Percentiles rank a stretch among this genome's conserved stretches.
These are phyloP conservation scores for Diplodus sargus DNA, from an alignment of 2,797 vertebrate genomes.

Conservation along the genomic window DNA sequence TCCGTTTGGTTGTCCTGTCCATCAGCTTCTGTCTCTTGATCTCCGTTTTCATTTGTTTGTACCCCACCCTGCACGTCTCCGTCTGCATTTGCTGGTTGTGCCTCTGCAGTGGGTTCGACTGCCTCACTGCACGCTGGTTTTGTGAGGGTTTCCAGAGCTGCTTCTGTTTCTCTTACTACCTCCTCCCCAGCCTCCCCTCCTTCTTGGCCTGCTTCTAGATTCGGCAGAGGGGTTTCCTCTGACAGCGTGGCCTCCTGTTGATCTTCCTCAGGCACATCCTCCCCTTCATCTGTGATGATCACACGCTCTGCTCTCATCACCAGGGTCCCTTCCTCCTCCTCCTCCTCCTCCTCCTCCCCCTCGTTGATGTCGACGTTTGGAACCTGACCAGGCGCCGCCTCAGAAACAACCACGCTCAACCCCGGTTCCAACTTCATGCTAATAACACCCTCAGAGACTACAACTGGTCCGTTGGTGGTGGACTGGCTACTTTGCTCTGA, in stretches of 20 bases:
- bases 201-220: constrained; percentile 20
- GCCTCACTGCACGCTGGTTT: constrained; percentile 42
- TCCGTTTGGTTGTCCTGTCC: constrained; percentile 18
- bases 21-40: constrained; percentile 17
- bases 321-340: constrained; percentile 68
- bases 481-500: constrained; percentile 20
- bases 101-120: constrained; percentile 5
- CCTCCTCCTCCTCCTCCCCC: constrained; percentile 58
- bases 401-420: constrained; percentile 48
- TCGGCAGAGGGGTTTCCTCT: constrained; percentile 16
- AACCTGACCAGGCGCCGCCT: constrained; percentile 43
- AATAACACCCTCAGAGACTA: constrained; percentile 18
- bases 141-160: constrained; percentile 34
- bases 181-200: constrained; percentile 16
- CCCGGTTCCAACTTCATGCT: constrained; percentile 25
- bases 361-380: constrained; percentile 27
- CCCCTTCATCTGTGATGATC: constrained; percentile 82
- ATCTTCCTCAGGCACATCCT: constrained; percentile 66
- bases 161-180: neutral
- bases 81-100: constrained; percentile 5
- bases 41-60: neutral
- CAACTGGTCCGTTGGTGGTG: constrained; percentile 50
- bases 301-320: constrained; percentile 83
- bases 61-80: constrained; percentile 2
- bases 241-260: constrained; percentile 35